Base-by-base conservation (phyloP, 2,888 invertebrate genomes). In the Rhingia rostrata region DNA sequence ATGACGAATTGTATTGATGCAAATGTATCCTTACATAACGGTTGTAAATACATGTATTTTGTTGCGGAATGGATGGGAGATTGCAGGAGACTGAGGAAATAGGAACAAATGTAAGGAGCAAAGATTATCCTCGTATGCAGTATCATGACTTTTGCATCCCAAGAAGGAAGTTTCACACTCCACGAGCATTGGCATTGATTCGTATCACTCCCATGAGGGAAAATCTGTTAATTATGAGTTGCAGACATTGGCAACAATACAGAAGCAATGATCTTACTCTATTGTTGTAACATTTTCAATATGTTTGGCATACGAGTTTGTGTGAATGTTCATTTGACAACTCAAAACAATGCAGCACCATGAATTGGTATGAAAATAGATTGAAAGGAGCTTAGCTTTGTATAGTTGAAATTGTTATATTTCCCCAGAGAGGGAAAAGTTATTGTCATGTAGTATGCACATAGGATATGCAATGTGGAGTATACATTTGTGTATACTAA, bases 201-300 rank as follows among this genome's bases (percentile, higher is more conserved):
- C 14, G 35, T 60, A 58, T 61, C 66, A 35, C 49, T 54, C 14
- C 58, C 60, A 41, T 33, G 35, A 58, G 58, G 22, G 39, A 30
- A 63, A 33, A 74, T 66, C 56, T 74, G 54, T 45, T 73, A 73
- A 54, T 73, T 73, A 73, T 63, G 53, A 73, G 53, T 39, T 63
- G 35, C 51, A 51, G 37, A 54, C 45, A 63, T 61, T 63, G 53
- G 12, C 39, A 39, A 63, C 54, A 47, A 47, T 47, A 56, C 47
- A 56, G 53, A 45, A 39, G 45, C 47, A 73, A 47, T 56, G 43
- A 72, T 72, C 33, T 35, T 32, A 54, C 58, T 45, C 35, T 12
- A 32, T 54, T 35, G n/a, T 32, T 22, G 9, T 37, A 41, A 14
- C 54, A 43, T 5, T 47, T 45, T 32, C 14, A 45, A 14, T 45